Conservation (phyloP, 2,113 vertebrate species). For the Channa maculata region DNA sequence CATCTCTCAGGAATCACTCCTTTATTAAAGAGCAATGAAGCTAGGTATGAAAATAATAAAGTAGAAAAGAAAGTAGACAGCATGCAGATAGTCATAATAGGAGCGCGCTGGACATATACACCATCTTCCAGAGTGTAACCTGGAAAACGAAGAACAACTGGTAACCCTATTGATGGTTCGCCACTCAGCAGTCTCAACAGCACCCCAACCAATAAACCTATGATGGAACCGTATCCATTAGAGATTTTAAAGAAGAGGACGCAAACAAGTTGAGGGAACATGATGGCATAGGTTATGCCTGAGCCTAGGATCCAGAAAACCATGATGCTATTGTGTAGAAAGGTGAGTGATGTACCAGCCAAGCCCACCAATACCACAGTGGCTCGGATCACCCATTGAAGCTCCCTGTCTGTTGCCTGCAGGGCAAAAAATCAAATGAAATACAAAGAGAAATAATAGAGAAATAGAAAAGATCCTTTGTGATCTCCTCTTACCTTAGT, state of each 20-base stretch:
- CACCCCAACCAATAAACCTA: conserved; percentile 73
- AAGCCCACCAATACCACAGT: conserved; percentile 80
- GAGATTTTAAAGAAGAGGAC: conserved; percentile 72
- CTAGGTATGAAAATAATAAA: conserved; percentile 73
- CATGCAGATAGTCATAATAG: conserved; percentile 48
- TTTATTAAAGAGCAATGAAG: conserved; percentile 72
- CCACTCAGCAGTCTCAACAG: conserved; percentile 81
- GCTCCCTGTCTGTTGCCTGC: conserved; percentile 83
- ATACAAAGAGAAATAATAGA: neutral
- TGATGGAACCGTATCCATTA: conserved; percentile 80
- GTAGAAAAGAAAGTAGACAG: conserved; percentile 46
- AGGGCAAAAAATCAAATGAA: neutral
- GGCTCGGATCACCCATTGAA: conserved; percentile 81
- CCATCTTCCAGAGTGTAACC: conserved; percentile 49
- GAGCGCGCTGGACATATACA: conserved; percentile 47
- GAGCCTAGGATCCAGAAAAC: conserved; percentile 84
- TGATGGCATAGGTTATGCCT: conserved; percentile 80
- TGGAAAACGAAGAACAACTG: conserved; percentile 74
- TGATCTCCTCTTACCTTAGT: conserved; percentile 23
- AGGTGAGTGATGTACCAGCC: conserved; percentile 72
- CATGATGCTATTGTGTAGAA: conserved; percentile 77
- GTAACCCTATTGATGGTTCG: conserved; percentile 77
- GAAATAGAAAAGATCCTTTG: neutral
- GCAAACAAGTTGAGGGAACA: conserved; percentile 85
- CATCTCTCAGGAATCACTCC: conserved; percentile 74